These are phyloP conservation scores for Dallia pectoralis DNA, from an alignment of 2,797 vertebrate species.

Conservation along the genomic window DNA sequence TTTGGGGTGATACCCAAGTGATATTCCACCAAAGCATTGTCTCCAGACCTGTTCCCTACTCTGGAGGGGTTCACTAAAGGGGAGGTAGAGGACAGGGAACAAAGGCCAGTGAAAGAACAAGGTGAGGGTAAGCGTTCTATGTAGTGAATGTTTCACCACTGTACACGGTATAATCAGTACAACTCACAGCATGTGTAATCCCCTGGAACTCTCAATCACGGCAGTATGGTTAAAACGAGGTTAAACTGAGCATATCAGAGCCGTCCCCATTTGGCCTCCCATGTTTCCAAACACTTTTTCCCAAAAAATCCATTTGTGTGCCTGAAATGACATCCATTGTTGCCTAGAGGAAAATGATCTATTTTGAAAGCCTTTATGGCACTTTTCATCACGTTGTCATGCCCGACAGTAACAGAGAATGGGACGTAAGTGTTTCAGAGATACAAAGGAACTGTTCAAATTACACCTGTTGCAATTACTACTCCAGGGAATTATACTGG, in stretches of 20 bases:
- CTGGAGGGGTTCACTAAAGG: slow-evolving; percentile 11
- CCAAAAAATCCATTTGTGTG: slow-evolving; percentile 45
- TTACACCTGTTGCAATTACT: slow-evolving; percentile 71
- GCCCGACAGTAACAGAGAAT: slow-evolving; percentile 44
- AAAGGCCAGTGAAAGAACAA: slow-evolving; percentile 2
- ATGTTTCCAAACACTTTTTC: slow-evolving; percentile 59
- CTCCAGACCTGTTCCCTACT: background rate
- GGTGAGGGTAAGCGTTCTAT: background rate
- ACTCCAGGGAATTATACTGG: slow-evolving; percentile 49
- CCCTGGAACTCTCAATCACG: slow-evolving; percentile 46
- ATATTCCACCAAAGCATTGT: background rate
- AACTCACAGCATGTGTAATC: slow-evolving; percentile 47
- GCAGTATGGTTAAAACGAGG: slow-evolving; percentile 45
- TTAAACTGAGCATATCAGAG: slow-evolving; percentile 51
- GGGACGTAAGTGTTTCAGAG: slow-evolving; percentile 64
- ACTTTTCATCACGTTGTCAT: slow-evolving; percentile 47
- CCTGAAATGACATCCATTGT: slow-evolving; percentile 41
- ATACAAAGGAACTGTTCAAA: slow-evolving; percentile 70
- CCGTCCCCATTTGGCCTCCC: slow-evolving; percentile 29
- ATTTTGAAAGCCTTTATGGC: slow-evolving; percentile 61
- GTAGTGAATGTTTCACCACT: slow-evolving; percentile 34
- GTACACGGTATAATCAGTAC: slow-evolving; percentile 24
- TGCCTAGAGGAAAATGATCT: slow-evolving; percentile 43
- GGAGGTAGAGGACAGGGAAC: background rate
- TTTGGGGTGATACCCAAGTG: background rate